phyloP scores from a whole-genome alignment of 2,113 vertebrate genomes.

The Chascanopsetta lugubris region DNA sequence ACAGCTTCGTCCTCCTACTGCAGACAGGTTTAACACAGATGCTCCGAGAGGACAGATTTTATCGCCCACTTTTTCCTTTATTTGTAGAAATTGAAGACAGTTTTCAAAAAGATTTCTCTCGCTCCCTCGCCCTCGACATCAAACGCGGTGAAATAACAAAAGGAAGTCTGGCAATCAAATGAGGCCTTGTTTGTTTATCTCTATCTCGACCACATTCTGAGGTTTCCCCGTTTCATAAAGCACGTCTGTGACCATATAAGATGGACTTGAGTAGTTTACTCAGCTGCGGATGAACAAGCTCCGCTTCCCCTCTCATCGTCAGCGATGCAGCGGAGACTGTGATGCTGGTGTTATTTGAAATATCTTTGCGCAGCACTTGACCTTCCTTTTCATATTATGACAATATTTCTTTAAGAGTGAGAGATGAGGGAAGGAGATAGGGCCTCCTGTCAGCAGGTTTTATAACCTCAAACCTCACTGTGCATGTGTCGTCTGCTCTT shows the following conservation, averaged over 20 bases:
- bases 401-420: conserved; percentile 67
- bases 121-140: conserved; percentile 62
- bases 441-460: conserved; percentile 56
- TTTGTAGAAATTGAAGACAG: conserved; percentile 59
- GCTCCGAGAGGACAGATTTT: conserved; percentile 52
- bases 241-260: conserved; percentile 63
- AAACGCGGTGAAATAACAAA: conserved; percentile 76
- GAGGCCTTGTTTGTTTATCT: conserved; percentile 72
- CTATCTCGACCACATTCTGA: conserved; percentile 71
- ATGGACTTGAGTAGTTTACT: conserved; percentile 80
- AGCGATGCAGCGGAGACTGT: conserved; percentile 48
- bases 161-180: conserved; percentile 73
- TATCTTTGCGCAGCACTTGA: conserved; percentile 65
- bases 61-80: conserved; percentile 29
- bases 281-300: conserved; percentile 78
- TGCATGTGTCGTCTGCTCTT: conserved; percentile 30
- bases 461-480: conserved; percentile 49
- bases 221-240: conserved; percentile 68
- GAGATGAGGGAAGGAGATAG: conserved; percentile 71
- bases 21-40: conserved; percentile 57
- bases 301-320: conserved; percentile 63
- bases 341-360: conserved; percentile 60
- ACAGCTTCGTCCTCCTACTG: conserved; percentile 54
- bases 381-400: conserved; percentile 68
- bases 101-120: conserved; percentile 53